Evolutionary conservation across 1,140 invertebrate species (phyloP), one percentile per base, ranked within the genome.

Genomic region (Ganaspis sp.): DNA sequence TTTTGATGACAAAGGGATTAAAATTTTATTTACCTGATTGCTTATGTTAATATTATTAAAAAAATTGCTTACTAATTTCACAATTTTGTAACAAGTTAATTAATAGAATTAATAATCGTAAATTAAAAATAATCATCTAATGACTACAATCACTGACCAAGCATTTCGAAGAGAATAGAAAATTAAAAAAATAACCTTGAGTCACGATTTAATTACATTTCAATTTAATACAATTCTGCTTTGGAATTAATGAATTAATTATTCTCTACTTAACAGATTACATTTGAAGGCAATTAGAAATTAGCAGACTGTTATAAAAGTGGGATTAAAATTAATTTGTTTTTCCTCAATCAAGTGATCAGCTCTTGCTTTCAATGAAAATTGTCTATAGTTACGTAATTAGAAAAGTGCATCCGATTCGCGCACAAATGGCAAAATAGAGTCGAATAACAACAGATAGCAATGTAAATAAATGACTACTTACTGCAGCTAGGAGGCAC

Each of bases 401-500:
- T 58, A 54, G 5, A 23, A 23, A 23, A 58, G 21, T 58, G 54
- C 54, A 26, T 12, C 12, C 8, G 12, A 17, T 1, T 54, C 8
- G 38, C 29, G 6, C 29, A 3, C 29, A 34, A 34, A 34, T 34
- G 6, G 29, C 21, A 58, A 23, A 58, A 26, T 19, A 34, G 29
- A 23, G n/a, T 21, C 11, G 21, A 12, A 45, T 42, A 49, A 53
- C 69, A 75, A 77, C 75, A 69, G 29, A 29, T 54, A 29, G 69
- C 15, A 58, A 23, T 23, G 53, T 49, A 49, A 49, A 49, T 49
- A 49, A 49, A 11, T 21, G 45, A 58, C 38, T 69, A 94, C 95
- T 95, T 90, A 97, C 96, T 84, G 95, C 94, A 75, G 97, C 97
- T 80, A 99, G 92, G 58, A 99, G 93, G 88, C 95, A 96, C 34